Evolutionary conservation across 1,140 invertebrate species (phyloP), one percentile per base, ranked within the genome.

Genomic region (Drosophila melanica): DNA sequence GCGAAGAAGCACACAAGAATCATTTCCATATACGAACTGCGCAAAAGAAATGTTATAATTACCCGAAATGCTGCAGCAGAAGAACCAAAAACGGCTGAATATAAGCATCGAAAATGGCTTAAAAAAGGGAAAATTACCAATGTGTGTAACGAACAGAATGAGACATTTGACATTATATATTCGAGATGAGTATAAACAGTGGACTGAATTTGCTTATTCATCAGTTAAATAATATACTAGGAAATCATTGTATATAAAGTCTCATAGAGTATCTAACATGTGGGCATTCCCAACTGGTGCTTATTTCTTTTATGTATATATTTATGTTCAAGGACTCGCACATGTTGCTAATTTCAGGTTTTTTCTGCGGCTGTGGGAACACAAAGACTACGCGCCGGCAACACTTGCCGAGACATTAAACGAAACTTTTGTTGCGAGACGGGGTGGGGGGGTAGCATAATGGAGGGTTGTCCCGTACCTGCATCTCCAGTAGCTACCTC

Each of bases 281-380:
- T 35, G 0, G 0, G 8, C 9, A 35, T 8, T 35, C 33, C 33
- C 33, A 35, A 8, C 33, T 9, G 33, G 2, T 3, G 33, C 9
- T 35, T 35, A 35, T 8, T 9, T 9, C 8, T 10, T 16, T 8
- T 14, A 23, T 47, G 6, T 41, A 73, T 68, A 65, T 64, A 18
- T 57, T 63, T 57, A 44, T 42, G n/a, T 39, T 41, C 69, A 35
- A 39, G 42, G 60, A 35, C 50, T 63, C 51, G 79, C 84, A 87
- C 84, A 77, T 87, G 84, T 70, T 87, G 77, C 84, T 87, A 89
- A 87, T 87, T 89, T 84, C 74, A 80, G 20, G 20, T 76, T 77
- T 62, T 53, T 70, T 48, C 51, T 65, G 35, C 6, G 9, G 35
- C 14, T 27, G 33, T 37, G 60, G 48, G 55, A 62, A 37, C 42